Evolutionary conservation across 2,797 vertebrate species (phyloP).

Genomic region (Gobio occitaniae): DNA sequence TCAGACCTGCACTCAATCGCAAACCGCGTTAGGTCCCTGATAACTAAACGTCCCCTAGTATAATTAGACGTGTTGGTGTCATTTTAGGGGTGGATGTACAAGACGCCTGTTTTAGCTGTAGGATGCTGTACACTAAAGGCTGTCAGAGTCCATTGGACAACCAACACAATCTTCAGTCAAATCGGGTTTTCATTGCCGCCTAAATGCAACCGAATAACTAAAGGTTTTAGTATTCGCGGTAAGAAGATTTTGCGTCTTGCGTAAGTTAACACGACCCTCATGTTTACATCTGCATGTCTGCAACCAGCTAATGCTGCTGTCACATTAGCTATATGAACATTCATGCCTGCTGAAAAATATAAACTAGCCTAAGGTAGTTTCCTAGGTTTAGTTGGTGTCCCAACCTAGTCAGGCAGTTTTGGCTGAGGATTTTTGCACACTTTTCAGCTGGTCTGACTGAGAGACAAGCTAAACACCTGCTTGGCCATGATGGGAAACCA

Average conservation of each 20-base stretch:
- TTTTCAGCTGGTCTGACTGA: background rate
- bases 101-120: constrained; percentile 13
- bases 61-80: background rate
- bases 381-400: background rate
- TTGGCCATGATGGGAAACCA: background rate
- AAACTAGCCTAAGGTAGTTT: background rate
- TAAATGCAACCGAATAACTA: constrained; percentile 7
- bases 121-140: background rate
- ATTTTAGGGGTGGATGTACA: background rate
- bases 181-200: background rate
- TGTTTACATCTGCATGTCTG: constrained; percentile 1
- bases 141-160: constrained; percentile 1
- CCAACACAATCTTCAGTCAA: background rate
- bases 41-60: background rate
- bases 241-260: constrained; percentile 4
- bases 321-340: background rate
- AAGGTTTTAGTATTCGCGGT: constrained; percentile 4
- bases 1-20: background rate
- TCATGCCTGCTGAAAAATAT: background rate
- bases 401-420: background rate
- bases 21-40: background rate
- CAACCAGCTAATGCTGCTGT: background rate
- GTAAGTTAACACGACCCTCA: background rate
- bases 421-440: too few species aligned
- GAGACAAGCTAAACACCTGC: background rate